These are phyloP conservation scores for Hydractinia symbiolongicarpus DNA, from an alignment of 30 jellyfish, hydroid and myxozoan species.

Conservation along the genomic window DNA sequence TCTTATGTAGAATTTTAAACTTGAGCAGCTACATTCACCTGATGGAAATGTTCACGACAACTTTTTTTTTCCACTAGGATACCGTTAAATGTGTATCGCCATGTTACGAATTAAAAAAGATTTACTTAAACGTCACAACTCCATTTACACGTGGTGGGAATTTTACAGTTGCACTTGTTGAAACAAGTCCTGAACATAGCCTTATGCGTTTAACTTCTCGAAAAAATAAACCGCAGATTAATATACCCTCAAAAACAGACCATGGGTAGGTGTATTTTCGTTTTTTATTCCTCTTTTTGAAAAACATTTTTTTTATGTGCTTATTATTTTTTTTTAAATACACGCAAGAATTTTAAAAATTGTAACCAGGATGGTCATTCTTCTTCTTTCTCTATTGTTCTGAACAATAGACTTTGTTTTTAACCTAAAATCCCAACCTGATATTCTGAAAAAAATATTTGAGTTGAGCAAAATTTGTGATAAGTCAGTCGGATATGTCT, in stretches of 20 bases:
- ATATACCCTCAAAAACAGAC: constrained; percentile 56
- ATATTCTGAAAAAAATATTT: too few relatives aligned
- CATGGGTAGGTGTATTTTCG: constrained; percentile 24
- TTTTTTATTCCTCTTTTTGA: not conserved
- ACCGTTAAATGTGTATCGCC: constrained; percentile 62
- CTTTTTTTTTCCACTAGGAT: constrained; percentile 36
- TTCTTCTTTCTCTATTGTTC: too few relatives aligned
- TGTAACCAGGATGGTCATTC: too few relatives aligned
- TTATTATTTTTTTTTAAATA: too few relatives aligned
- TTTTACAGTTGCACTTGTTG: constrained; percentile 71
- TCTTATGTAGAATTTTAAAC: too few relatives aligned
- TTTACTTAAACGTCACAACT: constrained; percentile 44
- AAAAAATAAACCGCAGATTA: constrained; percentile 18
- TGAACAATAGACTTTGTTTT: too few relatives aligned
- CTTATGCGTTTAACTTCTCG: constrained; percentile 11
- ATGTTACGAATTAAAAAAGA: constrained; percentile 68
- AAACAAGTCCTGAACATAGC: constrained; percentile 36
- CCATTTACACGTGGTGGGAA: constrained; percentile 71
- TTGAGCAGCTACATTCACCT: too few relatives aligned
- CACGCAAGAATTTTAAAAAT: too few relatives aligned
- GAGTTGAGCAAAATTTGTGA: too few relatives aligned
- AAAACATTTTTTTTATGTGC: too few relatives aligned
- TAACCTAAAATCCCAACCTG: too few relatives aligned
- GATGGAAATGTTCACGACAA: not conserved
- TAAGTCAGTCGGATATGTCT: too few relatives aligned